Percentiles rank a stretch among this genome's conserved stretches.
phyloP scores from a whole-genome alignment of 2,888 invertebrate species.

The Phrixothrix hirtus region DNA sequence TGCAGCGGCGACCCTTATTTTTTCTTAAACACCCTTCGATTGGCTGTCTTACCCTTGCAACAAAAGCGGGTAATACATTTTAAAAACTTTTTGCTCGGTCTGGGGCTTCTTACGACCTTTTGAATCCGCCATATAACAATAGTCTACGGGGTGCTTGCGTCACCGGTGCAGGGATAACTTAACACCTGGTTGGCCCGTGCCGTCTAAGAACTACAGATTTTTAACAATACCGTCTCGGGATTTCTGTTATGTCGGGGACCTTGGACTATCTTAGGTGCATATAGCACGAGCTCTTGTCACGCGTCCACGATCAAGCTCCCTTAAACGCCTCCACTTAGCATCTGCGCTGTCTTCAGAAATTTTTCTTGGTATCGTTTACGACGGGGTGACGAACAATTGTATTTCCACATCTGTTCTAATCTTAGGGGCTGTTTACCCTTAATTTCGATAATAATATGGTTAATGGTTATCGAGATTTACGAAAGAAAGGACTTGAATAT shows the following conservation, averaged over 20 bases:
- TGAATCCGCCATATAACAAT: constrained; percentile 30
- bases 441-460: constrained; percentile 8
- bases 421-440: not conserved
- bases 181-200: constrained; percentile 38
- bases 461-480: too few species aligned
- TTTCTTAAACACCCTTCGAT: constrained; percentile 39
- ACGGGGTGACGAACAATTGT: constrained; percentile 11
- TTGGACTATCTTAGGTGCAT: constrained; percentile 21
- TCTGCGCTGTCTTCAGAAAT: constrained; percentile 17
- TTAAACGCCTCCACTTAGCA: constrained; percentile 20
- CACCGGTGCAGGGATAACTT: constrained; percentile 23
- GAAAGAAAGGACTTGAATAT: too few species aligned
- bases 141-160: constrained; percentile 34
- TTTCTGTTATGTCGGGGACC: constrained; percentile 16
- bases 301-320: constrained; percentile 14
- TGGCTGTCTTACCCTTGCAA: constrained; percentile 37
- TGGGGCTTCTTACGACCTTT: constrained; percentile 33
- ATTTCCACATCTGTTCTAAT: constrained; percentile 18
- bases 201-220: constrained; percentile 33
- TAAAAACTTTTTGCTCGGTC: constrained; percentile 34
- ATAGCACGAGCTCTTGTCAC: constrained; percentile 24
- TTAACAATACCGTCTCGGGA: constrained; percentile 35
- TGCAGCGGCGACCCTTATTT: constrained; percentile 35
- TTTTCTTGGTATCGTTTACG: constrained; percentile 22
- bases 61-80: constrained; percentile 32